Conservation (phyloP, 2,797 vertebrate genomes). For the Apogon talboti region DNA sequence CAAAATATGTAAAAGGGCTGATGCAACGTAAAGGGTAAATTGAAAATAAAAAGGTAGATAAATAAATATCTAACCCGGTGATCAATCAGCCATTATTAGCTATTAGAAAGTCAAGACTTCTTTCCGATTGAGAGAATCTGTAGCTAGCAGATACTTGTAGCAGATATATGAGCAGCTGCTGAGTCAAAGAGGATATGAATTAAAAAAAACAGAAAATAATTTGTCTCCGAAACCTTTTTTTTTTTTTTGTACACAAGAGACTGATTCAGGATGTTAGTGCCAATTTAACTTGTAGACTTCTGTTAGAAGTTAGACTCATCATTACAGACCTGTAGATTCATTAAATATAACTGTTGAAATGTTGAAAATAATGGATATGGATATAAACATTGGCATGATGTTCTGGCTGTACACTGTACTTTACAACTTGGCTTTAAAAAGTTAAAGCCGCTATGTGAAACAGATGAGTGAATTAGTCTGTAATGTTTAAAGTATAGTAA, state of each 20-base stretch:
- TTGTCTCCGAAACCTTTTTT: too few species aligned
- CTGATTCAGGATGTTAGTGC: not conserved
- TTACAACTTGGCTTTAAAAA: not conserved
- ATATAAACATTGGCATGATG: not conserved
- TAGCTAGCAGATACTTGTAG: slow-evolving; percentile 74
- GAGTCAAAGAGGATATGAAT: too few species aligned
- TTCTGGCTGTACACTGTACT: not conserved
- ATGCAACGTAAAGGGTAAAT: too few species aligned
- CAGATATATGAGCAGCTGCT: too few species aligned
- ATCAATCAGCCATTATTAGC: not conserved
- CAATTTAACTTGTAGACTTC: slow-evolving; percentile 1
- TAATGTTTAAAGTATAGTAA: too few species aligned
- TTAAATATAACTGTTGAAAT: slow-evolving; percentile 2
- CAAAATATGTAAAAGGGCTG: slow-evolving; percentile 46
- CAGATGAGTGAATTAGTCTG: too few species aligned
- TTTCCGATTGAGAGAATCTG: slow-evolving; percentile 36
- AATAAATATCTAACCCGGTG: not conserved
- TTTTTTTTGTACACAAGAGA: slow-evolving; percentile 32
- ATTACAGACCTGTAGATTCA: not conserved
- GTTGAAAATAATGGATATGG: not conserved
- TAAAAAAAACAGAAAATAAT: too few species aligned
- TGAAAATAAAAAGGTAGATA: too few species aligned
- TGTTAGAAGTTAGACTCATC: not conserved
- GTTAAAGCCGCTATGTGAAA: not conserved
- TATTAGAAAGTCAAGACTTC: not conserved